Evolutionary conservation across 2,888 invertebrate genomes (phyloP).

Genomic region (Odontocerum albicorne): DNA sequence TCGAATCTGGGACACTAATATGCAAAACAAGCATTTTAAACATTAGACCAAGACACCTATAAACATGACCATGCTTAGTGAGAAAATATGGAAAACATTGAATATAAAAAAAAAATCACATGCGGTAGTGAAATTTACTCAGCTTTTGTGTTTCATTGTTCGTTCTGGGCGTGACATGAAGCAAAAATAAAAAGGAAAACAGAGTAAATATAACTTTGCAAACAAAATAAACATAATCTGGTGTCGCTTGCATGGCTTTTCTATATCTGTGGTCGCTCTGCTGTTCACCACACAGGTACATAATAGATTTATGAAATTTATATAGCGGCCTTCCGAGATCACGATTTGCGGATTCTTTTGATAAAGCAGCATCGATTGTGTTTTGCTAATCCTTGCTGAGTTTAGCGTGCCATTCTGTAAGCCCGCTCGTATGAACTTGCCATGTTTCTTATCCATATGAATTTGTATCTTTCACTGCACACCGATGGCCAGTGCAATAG

Average conservation of each 20-base stretch:
- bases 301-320: conserved; percentile 37
- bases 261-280: conserved; percentile 17
- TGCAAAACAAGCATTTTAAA: no score
- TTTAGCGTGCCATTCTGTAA: no score
- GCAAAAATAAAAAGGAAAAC: conserved; percentile 17
- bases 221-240: conserved; percentile 27
- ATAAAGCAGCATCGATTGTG: conserved; percentile 30
- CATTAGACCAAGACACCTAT: no score
- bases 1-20: no score
- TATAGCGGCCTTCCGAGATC: conserved; percentile 32
- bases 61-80: no score
- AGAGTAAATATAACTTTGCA: conserved; percentile 14
- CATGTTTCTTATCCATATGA: not conserved
- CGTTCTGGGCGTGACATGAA: conserved; percentile 23
- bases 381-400: conserved; percentile 29
- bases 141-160: conserved; percentile 32
- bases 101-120: no score
- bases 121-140: no score
- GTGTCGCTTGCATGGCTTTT: conserved; percentile 25
- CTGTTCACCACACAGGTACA: conserved; percentile 17
- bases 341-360: conserved; percentile 34
- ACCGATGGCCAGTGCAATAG: no score
- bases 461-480: no score
- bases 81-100: no score
- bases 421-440: not conserved